Base-by-base conservation (phyloP, 1,140 invertebrate species). In the Panagrolaimus sp. region DNA sequence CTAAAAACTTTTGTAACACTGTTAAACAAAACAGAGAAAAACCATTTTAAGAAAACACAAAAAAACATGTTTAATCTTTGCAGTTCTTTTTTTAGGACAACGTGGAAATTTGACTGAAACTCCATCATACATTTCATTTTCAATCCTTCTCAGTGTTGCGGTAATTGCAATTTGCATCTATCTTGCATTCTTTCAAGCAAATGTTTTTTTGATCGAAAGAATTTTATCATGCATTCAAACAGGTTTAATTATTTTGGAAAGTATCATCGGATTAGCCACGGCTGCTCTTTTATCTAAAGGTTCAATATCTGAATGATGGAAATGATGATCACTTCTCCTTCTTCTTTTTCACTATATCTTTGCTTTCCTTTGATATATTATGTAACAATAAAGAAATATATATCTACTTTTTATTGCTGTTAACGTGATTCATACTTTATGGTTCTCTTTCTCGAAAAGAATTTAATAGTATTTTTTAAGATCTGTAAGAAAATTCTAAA, bases 161-260 rank as follows among this genome's bases (percentile, higher is more conserved):
- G 63, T 74, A 14, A 23, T 73, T 14, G 72, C 71, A 44, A 72
- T 72, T 42, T 72, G 71, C 63, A 57, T 74, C 20, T 75, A 72
- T 31, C 11, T 72, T 14, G 71, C 27, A 13, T 67, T 74, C 38
- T 74, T 72, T 23, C 71, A 72, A 43, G 53, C 27, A 11, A 76
- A 68, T 46, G 72, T 72, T 14, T 46, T 74, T 14, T 27, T 74
- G 8, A 43, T 69, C 1, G 71, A 72, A 53, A 16, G 43, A 13
- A 43, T 73, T 25, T 25, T 74, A 16, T 74, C 69, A 9, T 27
- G n/a, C n/a, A 45, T 76, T 20, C 38, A 72, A 45, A 61, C 16
- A 20, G 63, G 16, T 45, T 69, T 72, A 8, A 62, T 74, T 8
- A 74, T 73, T 38, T 44, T 72, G 23, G 71, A 72, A 69, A n/a